Percentiles rank a stretch among this genome's conserved stretches.
phyloP scores from a whole-genome alignment of 2,797 vertebrate genomes.

The Enteromius viviparus region DNA sequence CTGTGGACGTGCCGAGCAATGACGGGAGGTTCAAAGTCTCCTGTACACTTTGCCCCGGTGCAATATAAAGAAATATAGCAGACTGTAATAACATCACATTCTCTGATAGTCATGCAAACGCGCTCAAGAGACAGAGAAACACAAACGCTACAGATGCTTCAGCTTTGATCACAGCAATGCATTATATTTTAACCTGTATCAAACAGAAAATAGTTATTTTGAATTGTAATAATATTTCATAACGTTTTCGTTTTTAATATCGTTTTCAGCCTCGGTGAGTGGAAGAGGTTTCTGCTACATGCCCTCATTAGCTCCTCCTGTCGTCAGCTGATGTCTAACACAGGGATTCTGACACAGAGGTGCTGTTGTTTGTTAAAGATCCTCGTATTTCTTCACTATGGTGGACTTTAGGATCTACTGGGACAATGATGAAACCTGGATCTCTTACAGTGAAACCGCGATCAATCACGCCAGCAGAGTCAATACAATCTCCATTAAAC shows the following conservation, averaged over 20 bases:
- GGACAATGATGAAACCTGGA: background rate
- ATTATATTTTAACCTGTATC: background rate
- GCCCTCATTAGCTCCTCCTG: background rate
- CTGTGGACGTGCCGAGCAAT: background rate
- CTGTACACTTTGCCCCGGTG: background rate
- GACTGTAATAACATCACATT: background rate
- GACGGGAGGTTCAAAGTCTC: constrained; percentile 12
- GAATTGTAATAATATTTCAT: background rate
- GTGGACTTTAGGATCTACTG: background rate
- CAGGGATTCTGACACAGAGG: background rate
- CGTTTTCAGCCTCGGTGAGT: background rate
- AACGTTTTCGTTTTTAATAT: background rate
- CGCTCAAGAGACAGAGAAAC: background rate
- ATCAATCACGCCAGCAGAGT: constrained; percentile 5
- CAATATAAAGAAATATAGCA: constrained; percentile 2
- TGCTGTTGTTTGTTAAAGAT: background rate
- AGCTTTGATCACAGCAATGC: background rate
- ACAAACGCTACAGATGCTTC: too few relatives aligned
- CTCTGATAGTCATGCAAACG: background rate
- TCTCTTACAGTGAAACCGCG: background rate
- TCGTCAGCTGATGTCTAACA: background rate
- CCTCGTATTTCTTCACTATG: background rate
- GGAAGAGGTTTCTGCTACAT: background rate
- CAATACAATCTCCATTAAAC: background rate
- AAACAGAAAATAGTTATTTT: background rate